Conservation (phyloP, 2,797 vertebrate genomes). For the Mus minutoides region DNA sequence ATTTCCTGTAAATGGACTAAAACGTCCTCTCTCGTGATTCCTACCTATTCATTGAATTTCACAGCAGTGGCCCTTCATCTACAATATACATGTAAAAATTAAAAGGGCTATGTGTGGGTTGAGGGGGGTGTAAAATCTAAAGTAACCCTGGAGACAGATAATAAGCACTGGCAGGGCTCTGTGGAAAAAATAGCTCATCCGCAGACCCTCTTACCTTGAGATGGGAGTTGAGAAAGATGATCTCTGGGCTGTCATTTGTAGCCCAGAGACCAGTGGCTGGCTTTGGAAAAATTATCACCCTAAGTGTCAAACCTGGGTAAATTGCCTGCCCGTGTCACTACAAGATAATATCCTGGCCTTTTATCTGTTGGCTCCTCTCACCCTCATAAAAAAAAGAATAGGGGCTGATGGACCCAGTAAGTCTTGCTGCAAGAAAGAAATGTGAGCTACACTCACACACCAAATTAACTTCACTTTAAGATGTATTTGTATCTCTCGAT, state of each 20-base stretch:
- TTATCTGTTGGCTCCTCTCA: background rate
- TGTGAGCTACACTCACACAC: background rate
- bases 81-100: conserved; percentile 63
- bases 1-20: conserved; percentile 81
- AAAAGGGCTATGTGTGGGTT: background rate
- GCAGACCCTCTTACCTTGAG: conserved; percentile 60
- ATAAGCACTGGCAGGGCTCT: background rate
- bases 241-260: conserved; percentile 65
- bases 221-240: background rate
- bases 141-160: conserved; percentile 53
- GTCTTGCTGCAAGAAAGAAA: background rate
- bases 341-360: conserved; percentile 42
- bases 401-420: background rate
- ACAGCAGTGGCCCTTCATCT: conserved; percentile 41
- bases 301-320: conserved; percentile 64
- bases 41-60: conserved; percentile 65
- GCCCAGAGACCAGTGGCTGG: conserved; percentile 7
- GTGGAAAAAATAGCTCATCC: background rate
- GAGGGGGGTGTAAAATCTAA: conserved; percentile 30
- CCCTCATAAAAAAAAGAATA: background rate
- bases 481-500: background rate
- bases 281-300: conserved; percentile 68
- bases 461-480: conserved; percentile 43
- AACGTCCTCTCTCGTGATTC: conserved; percentile 61
- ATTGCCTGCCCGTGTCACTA: conserved; percentile 33